Percentiles rank a stretch among this genome's conserved stretches.
phyloP scores from a whole-genome alignment of 2,797 vertebrate genomes.

The Myoxocephalus aenaeus region DNA sequence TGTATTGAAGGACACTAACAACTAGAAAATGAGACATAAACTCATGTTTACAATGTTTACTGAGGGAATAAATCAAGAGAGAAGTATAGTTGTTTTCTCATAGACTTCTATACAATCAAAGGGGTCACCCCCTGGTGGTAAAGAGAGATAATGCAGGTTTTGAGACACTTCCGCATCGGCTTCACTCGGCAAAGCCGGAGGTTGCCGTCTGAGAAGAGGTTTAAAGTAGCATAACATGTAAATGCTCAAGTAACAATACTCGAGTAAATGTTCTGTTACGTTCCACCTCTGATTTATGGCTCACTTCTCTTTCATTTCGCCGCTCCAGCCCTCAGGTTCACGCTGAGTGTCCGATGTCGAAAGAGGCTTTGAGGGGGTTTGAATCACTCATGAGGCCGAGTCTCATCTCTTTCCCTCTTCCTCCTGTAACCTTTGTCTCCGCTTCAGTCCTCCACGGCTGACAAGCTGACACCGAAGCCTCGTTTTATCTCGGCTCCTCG shows the following conservation, averaged over 20 bases:
- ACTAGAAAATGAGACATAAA: no score
- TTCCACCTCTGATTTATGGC: not conserved
- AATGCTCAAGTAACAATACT: no score
- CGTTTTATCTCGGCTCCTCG: constrained; percentile 67
- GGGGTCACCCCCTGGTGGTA: no score
- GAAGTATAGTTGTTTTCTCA: no score
- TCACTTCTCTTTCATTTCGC: constrained; percentile 4
- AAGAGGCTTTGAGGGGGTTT: constrained; percentile 11
- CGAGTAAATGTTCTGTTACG: not conserved
- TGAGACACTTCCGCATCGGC: not conserved
- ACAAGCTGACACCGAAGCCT: constrained; percentile 54
- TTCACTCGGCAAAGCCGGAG: no score
- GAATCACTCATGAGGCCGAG: constrained; percentile 23
- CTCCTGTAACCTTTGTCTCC: constrained; percentile 42
- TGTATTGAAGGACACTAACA: no score
- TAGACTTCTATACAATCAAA: no score
- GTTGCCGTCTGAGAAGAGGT: no score
- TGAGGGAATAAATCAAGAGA: no score
- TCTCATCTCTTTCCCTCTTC: constrained; percentile 32
- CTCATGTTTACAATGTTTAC: no score
- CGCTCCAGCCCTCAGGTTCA: constrained; percentile 15
- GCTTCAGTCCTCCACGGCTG: constrained; percentile 37
- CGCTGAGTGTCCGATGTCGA: not conserved
- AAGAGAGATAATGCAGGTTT: not conserved
- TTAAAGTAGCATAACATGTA: no score